Evolutionary conservation across 2,888 invertebrate species (phyloP), one percentile per base, ranked within the genome.

Genomic region (Pegoplata infirma): DNA sequence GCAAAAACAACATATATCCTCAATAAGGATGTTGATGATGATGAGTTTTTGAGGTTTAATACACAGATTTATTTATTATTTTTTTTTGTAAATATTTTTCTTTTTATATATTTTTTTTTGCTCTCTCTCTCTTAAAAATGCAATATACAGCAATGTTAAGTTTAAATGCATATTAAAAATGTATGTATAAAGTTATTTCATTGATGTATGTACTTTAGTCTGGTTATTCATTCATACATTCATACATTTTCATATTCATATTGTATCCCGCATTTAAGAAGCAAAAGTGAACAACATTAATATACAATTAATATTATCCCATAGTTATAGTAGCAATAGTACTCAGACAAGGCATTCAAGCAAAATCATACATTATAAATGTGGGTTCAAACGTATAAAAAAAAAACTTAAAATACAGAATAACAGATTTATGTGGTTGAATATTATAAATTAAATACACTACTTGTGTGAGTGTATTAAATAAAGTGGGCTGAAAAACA

Each of bases 41-140:
- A 78, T 69, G 74, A 78, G 69, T 61, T 78, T 74, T 74, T 78
- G 74, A 69, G 78, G 78, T 78, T 78, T 78, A 69, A 64, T 66
- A 25, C 47, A 55, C 53, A 78, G 74, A 64, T 69, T 78, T 78
- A 67, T 76, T 58, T 71, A 69, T 53, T 51, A 66, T 32, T 56
- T 19, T 66, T 73, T 19, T 63, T 63, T 56, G 32, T 19, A 59
- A 59, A 67, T 67, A 47, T 28, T 61, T 59, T 51, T 51, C 14
- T n/a, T 40, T 40, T 1, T 10, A 32, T 2, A 32, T 32, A 10
- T 32, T 21, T 21, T 1, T 23, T 14, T 23, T 14, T 36, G n/a
- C n/a, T n/a, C n/a, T n/a, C n/a, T n/a, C n/a, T n/a, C n/a, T 7
- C n/a, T 58, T 40, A 19, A 58, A 66, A 36, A n/a, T 32, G 44